phyloP scores from a whole-genome alignment of 2,888 invertebrate genomes.

The Drosophila infuscata region DNA sequence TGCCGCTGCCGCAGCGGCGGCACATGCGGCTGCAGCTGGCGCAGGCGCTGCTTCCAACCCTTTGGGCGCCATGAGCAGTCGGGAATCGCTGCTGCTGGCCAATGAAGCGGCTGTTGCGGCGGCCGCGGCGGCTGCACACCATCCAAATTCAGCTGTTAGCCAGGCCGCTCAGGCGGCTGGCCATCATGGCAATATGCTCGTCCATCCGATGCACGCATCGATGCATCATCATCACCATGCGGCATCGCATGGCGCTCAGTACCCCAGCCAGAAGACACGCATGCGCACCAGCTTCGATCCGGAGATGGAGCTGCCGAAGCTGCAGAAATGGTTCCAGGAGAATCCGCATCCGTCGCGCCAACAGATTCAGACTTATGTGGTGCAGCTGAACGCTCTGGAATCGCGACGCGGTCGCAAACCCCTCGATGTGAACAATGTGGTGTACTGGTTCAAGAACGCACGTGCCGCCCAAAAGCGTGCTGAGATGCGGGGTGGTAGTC shows the following conservation, averaged over 20 bases:
- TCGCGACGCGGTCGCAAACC: slow-evolving; percentile 97
- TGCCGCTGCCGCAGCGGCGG: slow-evolving; percentile 86
- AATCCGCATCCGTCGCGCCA: slow-evolving; percentile 99
- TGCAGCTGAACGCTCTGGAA: slow-evolving; percentile 96
- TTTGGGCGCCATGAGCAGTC: slow-evolving; percentile 67
- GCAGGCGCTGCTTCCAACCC: slow-evolving; percentile 67
- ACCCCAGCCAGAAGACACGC: slow-evolving; percentile 92
- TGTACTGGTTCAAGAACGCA: slow-evolving; percentile 99
- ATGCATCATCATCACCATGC: slow-evolving; percentile 87
- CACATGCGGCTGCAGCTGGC: slow-evolving; percentile 79
- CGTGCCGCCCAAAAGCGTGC: slow-evolving; percentile 97
- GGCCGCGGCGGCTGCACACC: slow-evolving; percentile 59
- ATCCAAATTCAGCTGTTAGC: slow-evolving; percentile 62
- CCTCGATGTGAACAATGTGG: slow-evolving; percentile 97
- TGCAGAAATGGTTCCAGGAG: slow-evolving; percentile 98
- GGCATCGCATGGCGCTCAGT: slow-evolving; percentile 86
- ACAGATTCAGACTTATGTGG: slow-evolving; percentile 98
- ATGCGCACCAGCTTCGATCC: slow-evolving; percentile 99
- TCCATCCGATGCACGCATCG: slow-evolving; percentile 90
- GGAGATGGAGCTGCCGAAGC: slow-evolving; percentile 96
- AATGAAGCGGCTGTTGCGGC: slow-evolving; percentile 80
- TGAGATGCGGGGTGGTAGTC: slow-evolving; percentile 88
- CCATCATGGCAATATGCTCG: slow-evolving; percentile 84
- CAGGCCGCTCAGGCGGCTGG: slow-evolving; percentile 44
- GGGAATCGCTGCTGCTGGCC: slow-evolving; percentile 79